A percentile compares a stretch with the other conserved stretches of the same genome.
Evolutionary conservation across 2,888 invertebrate species (phyloP).

Genomic region (Neria commutata): DNA sequence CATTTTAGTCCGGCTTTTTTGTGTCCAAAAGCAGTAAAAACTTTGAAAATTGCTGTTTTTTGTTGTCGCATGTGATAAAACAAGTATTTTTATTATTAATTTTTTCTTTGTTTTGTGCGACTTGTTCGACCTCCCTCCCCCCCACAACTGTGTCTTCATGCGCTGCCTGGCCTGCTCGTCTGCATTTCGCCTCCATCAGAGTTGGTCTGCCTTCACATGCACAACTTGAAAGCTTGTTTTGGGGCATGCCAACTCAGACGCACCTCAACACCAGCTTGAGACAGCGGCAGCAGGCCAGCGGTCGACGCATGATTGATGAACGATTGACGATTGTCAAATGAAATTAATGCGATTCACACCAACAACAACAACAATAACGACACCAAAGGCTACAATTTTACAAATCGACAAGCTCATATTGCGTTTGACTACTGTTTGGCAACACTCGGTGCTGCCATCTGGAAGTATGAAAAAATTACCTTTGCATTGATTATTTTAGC

Average conservation of each 20-base stretch:
- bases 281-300: no score
- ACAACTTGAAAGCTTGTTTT: no score
- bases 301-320: no score
- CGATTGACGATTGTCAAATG: conserved; percentile 20
- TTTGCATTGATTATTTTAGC: no score
- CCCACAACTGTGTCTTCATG: no score
- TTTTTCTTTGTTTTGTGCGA: not conserved
- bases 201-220: no score
- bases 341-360: conserved; percentile 17
- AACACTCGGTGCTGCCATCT: no score
- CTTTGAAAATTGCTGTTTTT: not conserved
- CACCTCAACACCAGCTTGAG: not conserved
- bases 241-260: not conserved
- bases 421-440: conserved; percentile 1
- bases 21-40: no score
- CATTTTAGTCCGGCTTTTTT: no score
- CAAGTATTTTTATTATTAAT: not conserved
- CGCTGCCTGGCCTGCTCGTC: no score
- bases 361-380: conserved; percentile 5
- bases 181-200: no score
- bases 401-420: not conserved
- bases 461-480: no score
- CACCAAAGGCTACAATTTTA: conserved; percentile 1
- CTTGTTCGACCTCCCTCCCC: not conserved
- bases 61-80: not conserved